phyloP scores from a whole-genome alignment of 2,113 vertebrate species.

The Pogona vitticeps region DNA sequence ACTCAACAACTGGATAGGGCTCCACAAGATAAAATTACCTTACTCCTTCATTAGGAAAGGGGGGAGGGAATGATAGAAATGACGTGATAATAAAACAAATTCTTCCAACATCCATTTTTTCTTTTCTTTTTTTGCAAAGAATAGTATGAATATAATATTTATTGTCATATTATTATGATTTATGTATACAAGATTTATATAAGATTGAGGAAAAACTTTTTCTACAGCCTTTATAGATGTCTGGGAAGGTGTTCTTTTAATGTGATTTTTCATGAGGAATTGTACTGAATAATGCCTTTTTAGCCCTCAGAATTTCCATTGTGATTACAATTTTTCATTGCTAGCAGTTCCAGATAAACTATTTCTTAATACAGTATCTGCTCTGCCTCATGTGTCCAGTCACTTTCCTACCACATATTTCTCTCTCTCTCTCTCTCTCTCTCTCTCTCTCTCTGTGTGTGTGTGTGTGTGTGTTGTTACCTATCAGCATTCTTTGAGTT shows the following conservation, averaged over 20 bases:
- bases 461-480: neutral
- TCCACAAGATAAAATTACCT: no score
- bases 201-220: no score
- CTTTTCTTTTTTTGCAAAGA: conserved; percentile 12
- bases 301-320: conserved; percentile 16
- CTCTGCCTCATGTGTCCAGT: neutral
- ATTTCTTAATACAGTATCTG: conserved; percentile 29
- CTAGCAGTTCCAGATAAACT: neutral
- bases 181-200: no score
- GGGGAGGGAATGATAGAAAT: neutral
- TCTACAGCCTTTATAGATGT: no score
- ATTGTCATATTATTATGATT: no score
- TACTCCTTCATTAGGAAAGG: neutral
- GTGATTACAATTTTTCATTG: conserved; percentile 8
- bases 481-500: conserved; percentile 1
- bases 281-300: conserved; percentile 9
- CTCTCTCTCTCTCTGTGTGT: no score
- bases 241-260: accelerated
- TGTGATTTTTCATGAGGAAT: neutral
- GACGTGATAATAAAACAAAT: neutral
- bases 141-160: no score
- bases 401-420: neutral
- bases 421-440: no score
- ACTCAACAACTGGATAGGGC: no score
- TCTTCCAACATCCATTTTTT: neutral